phyloP scores from a whole-genome alignment of 2,113 vertebrate species.

The Petrocephalus microphthalmus region DNA sequence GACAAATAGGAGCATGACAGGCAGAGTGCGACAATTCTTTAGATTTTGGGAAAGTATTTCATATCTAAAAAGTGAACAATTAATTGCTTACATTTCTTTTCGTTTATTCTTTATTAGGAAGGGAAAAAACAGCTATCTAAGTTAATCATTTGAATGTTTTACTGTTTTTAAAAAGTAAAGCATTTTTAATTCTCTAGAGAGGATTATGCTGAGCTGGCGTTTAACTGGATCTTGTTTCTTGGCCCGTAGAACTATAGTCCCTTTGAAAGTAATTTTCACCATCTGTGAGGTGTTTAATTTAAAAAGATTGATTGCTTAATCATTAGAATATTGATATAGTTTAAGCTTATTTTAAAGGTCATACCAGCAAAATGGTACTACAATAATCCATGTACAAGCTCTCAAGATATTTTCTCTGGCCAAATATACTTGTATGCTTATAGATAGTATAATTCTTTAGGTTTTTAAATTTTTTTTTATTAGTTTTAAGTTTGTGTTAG shows the following conservation, averaged over 20 bases:
- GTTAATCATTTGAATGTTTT: no score
- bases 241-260: not conserved
- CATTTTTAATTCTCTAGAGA: not conserved
- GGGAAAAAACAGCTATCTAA: not conserved
- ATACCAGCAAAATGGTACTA: not conserved
- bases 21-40: not conserved
- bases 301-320: not conserved
- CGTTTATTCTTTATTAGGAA: not conserved
- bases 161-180: not conserved
- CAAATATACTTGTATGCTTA: not conserved
- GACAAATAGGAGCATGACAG: not conserved
- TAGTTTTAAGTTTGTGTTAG: not conserved
- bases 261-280: not conserved
- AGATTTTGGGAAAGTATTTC: not conserved
- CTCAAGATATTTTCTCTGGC: not conserved
- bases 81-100: not conserved
- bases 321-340: not conserved
- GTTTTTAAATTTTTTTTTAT: not conserved
- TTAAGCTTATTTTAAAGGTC: not conserved
- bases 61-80: not conserved
- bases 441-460: not conserved
- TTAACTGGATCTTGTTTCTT: not conserved
- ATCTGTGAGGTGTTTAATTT: not conserved
- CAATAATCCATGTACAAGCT: not conserved
- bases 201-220: not conserved